A percentile compares a stretch with the other conserved stretches of the same genome.
phyloP scores from a whole-genome alignment of 2,888 invertebrate species.

The Mallateleia sp. region DNA sequence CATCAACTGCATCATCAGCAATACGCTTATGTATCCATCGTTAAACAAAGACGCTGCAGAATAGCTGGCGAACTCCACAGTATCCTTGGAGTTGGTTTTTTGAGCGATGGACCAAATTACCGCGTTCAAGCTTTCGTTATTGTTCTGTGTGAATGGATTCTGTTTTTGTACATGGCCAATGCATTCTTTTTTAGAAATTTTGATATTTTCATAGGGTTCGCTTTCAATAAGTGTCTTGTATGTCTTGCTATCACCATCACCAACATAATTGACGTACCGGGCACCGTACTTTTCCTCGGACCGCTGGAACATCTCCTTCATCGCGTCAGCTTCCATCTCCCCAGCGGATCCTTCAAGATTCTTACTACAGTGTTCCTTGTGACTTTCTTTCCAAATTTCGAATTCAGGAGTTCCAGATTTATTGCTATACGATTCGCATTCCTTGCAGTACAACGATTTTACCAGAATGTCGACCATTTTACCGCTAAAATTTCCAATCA shows the following conservation, averaged over 20 bases:
- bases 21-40: conserved; percentile 26
- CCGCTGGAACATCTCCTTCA: conserved; percentile 75
- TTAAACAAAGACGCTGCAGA: conserved; percentile 18
- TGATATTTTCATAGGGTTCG: too few relatives aligned
- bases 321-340: conserved; percentile 78
- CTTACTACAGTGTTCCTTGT: conserved; percentile 71
- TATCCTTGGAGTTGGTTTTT: conserved; percentile 50
- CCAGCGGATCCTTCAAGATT: conserved; percentile 78
- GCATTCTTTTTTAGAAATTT: too few relatives aligned
- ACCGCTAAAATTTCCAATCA: conserved; percentile 77
- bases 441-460: conserved; percentile 74
- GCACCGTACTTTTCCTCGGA: conserved; percentile 63
- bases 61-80: conserved; percentile 9
- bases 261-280: conserved; percentile 75
- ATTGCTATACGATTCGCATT: conserved; percentile 70
- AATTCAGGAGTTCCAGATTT: conserved; percentile 68
- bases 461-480: conserved; percentile 70
- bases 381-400: conserved; percentile 73
- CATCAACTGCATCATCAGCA: conserved; percentile 28
- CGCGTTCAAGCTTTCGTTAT: conserved; percentile 60
- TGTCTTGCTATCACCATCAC: conserved; percentile 73
- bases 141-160: conserved; percentile 61
- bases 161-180: too few relatives aligned
- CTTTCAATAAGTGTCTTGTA: conserved; percentile 45
- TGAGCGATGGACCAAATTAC: conserved; percentile 70